phyloP scores from a whole-genome alignment of 2,888 invertebrate species.

The Ischnus inquisitorius region DNA sequence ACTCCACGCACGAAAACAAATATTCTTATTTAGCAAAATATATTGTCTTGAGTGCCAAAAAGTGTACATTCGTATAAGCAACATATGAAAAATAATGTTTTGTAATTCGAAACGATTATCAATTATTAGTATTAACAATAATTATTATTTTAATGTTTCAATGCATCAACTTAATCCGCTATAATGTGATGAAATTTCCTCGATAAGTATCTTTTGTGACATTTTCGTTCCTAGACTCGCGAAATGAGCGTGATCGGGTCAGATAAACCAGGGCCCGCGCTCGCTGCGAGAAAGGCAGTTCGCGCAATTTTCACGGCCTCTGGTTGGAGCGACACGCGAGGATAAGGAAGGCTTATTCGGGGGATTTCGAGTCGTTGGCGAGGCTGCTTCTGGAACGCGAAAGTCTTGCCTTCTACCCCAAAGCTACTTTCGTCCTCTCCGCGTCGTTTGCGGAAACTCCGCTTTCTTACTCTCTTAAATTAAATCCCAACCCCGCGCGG shows the following conservation, averaged over 20 bases:
- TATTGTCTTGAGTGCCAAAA: too few species aligned
- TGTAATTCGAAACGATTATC: too few species aligned
- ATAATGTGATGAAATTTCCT: neutral
- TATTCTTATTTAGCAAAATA: too few species aligned
- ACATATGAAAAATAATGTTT: too few species aligned
- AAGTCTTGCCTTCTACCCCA: conserved; percentile 48
- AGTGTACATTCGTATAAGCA: too few species aligned
- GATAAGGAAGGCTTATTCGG: conserved; percentile 69
- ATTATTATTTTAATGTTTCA: too few species aligned
- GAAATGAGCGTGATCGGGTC: conserved; percentile 32
- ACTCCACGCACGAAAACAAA: too few species aligned
- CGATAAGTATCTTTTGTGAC: neutral
- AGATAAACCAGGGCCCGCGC: neutral
- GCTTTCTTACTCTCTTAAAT: conserved; percentile 71
- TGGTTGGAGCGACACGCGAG: conserved; percentile 13
- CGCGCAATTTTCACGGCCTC: conserved; percentile 55
- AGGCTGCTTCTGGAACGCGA: conserved; percentile 48
- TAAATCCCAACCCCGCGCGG: conserved; percentile 67
- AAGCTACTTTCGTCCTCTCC: conserved; percentile 52
- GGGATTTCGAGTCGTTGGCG: conserved; percentile 54
- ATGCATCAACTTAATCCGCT: too few species aligned
- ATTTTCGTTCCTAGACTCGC: neutral
- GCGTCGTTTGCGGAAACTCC: conserved; percentile 56
- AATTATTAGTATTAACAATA: too few species aligned
- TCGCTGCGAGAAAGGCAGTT: neutral